A percentile compares a stretch with the other conserved stretches of the same genome.
These are phyloP conservation scores for Elephantulus edwardii DNA, from an alignment of 2,113 vertebrate genomes.

Conservation along the genomic window DNA sequence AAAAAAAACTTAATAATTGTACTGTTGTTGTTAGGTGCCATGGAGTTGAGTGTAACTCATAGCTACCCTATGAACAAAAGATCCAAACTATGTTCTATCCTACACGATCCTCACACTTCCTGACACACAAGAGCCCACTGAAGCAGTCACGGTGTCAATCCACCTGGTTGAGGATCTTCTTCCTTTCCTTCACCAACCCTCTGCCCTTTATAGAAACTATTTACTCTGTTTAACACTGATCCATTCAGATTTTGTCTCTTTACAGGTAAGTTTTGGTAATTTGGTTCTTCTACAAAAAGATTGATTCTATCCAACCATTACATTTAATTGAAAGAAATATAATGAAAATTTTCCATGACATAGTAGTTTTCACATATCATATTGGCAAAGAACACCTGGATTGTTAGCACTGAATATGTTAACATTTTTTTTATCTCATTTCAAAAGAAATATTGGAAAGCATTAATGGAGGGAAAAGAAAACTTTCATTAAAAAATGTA, in stretches of 20 bases:
- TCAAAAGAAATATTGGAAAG: slow-evolving; percentile 28
- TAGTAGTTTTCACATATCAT: neutral
- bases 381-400: neutral
- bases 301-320: neutral
- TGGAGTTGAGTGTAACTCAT: no score
- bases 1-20: no score
- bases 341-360: slow-evolving; percentile 21
- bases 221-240: neutral
- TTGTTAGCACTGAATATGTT: slow-evolving; percentile 4
- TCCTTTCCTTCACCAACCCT: neutral
- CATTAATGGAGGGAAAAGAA: neutral
- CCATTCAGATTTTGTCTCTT: neutral
- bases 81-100: no score
- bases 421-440: slow-evolving; percentile 17
- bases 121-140: no score
- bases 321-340: neutral
- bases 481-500: slow-evolving; percentile 10
- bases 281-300: neutral
- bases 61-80: no score
- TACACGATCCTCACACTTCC: no score
- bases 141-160: no score
- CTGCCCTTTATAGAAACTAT: no score
- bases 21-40: no score
- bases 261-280: slow-evolving; percentile 21
- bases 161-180: no score